A percentile compares a stretch with the other conserved stretches of the same genome.
Evolutionary conservation across 2,797 vertebrate species (phyloP).

Genomic region (Enteromius radiatus): DNA sequence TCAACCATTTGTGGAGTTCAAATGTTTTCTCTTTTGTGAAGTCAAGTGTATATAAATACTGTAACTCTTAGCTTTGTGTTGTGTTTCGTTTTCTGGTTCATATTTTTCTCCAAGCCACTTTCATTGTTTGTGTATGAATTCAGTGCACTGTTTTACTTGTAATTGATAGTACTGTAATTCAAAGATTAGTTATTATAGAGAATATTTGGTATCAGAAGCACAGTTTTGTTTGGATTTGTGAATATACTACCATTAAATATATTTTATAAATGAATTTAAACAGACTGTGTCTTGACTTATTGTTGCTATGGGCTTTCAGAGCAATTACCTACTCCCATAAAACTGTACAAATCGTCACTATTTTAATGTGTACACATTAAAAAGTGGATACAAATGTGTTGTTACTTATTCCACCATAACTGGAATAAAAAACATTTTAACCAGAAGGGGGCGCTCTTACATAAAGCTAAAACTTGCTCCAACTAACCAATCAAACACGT

Average conservation of each 20-base stretch:
- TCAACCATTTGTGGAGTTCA: neutral
- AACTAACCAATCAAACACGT: neutral
- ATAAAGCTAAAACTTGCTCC: neutral
- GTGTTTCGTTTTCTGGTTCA: neutral
- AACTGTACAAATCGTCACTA: neutral
- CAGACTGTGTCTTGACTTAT: neutral
- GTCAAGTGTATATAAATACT: neutral
- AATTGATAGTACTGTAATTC: neutral
- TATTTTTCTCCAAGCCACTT: neutral
- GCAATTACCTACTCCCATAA: neutral
- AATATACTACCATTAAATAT: slow-evolving; percentile 22
- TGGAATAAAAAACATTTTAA: neutral
- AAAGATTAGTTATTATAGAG: neutral
- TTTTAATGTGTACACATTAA: neutral
- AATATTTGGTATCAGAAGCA: neutral
- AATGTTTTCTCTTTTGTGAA: neutral
- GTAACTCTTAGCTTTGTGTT: neutral
- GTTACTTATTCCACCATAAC: neutral
- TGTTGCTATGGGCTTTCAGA: neutral
- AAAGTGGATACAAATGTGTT: neutral
- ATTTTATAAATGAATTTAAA: slow-evolving; percentile 18
- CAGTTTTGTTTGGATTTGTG: slow-evolving; percentile 22
- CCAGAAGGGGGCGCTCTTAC: slow-evolving; percentile 9
- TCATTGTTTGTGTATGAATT: slow-evolving; percentile 17
- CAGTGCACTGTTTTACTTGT: neutral